Percentiles rank a stretch among this genome's conserved stretches.
phyloP scores from a whole-genome alignment of 2,113 vertebrate genomes.

The Tachycineta bicolor region DNA sequence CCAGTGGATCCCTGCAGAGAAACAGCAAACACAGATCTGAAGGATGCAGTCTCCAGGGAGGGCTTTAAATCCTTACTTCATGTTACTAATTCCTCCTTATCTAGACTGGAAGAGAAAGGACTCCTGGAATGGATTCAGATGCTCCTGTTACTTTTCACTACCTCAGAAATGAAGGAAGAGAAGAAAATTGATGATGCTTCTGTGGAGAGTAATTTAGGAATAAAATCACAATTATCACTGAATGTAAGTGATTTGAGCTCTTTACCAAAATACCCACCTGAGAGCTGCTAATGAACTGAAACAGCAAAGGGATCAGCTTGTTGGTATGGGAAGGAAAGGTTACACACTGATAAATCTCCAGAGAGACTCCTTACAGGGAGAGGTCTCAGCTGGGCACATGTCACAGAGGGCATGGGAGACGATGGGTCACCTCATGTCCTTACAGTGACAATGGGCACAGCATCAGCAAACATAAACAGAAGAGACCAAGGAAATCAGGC shows the following conservation, averaged over 20 bases:
- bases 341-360: background rate
- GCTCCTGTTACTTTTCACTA: background rate
- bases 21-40: conserved; percentile 52
- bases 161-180: background rate
- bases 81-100: conserved; percentile 19
- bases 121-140: background rate
- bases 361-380: background rate
- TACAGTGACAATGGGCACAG: background rate
- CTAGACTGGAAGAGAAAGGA: conserved; percentile 5
- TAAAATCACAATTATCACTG: background rate
- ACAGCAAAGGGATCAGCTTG: background rate
- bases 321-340: background rate
- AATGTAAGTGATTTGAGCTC: background rate
- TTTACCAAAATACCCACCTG: background rate
- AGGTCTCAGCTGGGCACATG: background rate
- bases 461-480: background rate
- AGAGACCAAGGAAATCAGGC: background rate
- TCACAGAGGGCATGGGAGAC: background rate
- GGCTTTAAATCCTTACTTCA: background rate
- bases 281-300: background rate
- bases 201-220: background rate
- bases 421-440: background rate
- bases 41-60: background rate
- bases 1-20: background rate
- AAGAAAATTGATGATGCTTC: background rate